Percentiles rank a stretch among this genome's conserved stretches.
These are phyloP conservation scores for Poecilia wingei DNA, from an alignment of 2,797 vertebrate genomes.

Conservation along the genomic window DNA sequence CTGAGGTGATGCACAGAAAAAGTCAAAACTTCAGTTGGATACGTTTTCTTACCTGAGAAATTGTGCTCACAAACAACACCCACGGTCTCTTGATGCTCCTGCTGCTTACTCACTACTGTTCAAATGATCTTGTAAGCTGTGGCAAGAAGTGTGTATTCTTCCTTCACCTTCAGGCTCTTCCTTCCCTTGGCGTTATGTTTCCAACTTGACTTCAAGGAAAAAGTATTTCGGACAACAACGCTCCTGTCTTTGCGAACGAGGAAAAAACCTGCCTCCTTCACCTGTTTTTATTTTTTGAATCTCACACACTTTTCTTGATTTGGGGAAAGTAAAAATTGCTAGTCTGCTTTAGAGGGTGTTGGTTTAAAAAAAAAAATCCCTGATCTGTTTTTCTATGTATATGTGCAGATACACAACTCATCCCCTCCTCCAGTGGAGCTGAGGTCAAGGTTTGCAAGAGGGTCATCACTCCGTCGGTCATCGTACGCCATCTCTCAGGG, in stretches of 20 bases:
- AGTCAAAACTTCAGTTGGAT: neutral
- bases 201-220: neutral
- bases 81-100: neutral
- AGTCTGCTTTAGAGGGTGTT: neutral
- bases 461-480: conserved; percentile 73
- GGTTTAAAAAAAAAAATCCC: neutral
- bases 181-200: neutral
- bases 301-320: neutral
- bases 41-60: neutral
- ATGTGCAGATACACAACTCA: conserved; percentile 72
- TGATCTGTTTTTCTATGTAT: conserved; percentile 18
- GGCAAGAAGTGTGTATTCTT: neutral
- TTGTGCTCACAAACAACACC: neutral
- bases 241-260: neutral
- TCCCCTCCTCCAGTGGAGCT: conserved; percentile 64
- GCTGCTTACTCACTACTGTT: neutral
- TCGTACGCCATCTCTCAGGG: conserved; percentile 87
- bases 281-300: neutral
- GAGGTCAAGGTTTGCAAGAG: conserved; percentile 54
- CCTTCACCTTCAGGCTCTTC: neutral
- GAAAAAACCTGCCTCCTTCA: neutral
- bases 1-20: neutral
- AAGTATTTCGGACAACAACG: neutral
- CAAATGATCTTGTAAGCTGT: neutral
- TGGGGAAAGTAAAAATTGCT: neutral